Evolutionary conservation across 2,888 invertebrate genomes (phyloP), one percentile per base, ranked within the genome.

Genomic region (Caenorhabditis zanzibari): DNA sequence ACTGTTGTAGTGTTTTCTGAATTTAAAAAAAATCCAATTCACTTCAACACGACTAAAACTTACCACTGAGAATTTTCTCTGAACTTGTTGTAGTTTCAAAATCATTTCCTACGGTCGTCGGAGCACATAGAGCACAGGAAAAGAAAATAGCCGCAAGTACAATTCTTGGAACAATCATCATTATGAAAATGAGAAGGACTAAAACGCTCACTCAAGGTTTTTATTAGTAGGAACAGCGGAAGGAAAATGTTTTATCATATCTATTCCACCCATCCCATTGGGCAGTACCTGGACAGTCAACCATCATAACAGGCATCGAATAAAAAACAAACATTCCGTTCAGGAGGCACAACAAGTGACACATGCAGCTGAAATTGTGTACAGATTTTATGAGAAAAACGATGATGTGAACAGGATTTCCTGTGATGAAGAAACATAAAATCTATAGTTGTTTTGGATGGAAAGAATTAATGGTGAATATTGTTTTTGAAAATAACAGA

Each of bases 391-490:
- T 12, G 10, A 22, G 22, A 32, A 38, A 6, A 19, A 22, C 22
- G 14, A 16, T n/a, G 16, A 38, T 38, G 26, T 44, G n/a, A 63
- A 63, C 63, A 63, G 63, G 44, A 63, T 63, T 63, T 63, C 63
- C 63, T 63, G 44, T n/a, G 24, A 26, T 10, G 4, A 12, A 6
- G 14, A 9, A 9, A 28, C 2, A 47, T 47, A 47, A 47, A 47
- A 47, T 19, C 9, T 26, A 19, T 38, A 7, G 49, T 49, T 32
- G 32, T 38, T 22, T 47, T 16, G 26, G 7, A 5, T 9, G 5
- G 14, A 16, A 14, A 19, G 14, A 5, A 7, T 47, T n/a, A n/a
- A 3, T 16, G 14, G 12, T 5, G n/a, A 44, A 44, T 5, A 14
- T 16, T 3, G 44, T 44, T n/a, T 1, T 14, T 16, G 44, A 44